These are phyloP conservation scores for Benitochromis conjunctus DNA, from an alignment of 2,113 vertebrate species.

Conservation along the genomic window DNA sequence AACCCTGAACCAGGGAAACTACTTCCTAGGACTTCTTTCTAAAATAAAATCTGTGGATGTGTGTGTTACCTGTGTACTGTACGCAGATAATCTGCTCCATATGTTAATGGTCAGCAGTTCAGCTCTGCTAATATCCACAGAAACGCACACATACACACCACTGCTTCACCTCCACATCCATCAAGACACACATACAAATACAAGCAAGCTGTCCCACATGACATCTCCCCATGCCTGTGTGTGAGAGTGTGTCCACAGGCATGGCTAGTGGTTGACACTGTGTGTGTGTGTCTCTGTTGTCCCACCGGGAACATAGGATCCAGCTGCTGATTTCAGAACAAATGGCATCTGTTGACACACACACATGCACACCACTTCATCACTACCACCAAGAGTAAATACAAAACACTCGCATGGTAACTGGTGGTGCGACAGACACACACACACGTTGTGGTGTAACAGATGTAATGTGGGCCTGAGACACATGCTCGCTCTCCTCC, in stretches of 20 bases:
- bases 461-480: conserved; percentile 58
- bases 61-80: not conserved
- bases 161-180: not conserved
- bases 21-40: not conserved
- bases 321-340: conserved; percentile 65
- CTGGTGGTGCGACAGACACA: conserved; percentile 12
- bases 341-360: conserved; percentile 53
- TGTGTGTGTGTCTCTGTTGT: conserved; percentile 16
- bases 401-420: conserved; percentile 19
- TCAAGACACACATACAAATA: not conserved
- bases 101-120: conserved; percentile 30
- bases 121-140: not conserved
- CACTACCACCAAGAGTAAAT: conserved; percentile 26
- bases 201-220: not conserved
- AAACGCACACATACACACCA: not conserved
- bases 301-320: conserved; percentile 54
- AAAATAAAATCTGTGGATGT: not conserved
- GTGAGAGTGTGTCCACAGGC: conserved; percentile 16
- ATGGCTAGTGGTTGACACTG: not conserved
- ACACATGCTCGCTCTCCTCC: conserved; percentile 51
- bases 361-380: conserved; percentile 9
- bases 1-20: not conserved
- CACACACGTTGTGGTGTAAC: conserved; percentile 1
- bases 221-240: not conserved
- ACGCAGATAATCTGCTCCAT: conserved; percentile 15